A percentile compares a stretch with the other conserved stretches of the same genome.
Conservation (phyloP, 2,113 vertebrate species). For the Rhabdomys dilectus region DNA sequence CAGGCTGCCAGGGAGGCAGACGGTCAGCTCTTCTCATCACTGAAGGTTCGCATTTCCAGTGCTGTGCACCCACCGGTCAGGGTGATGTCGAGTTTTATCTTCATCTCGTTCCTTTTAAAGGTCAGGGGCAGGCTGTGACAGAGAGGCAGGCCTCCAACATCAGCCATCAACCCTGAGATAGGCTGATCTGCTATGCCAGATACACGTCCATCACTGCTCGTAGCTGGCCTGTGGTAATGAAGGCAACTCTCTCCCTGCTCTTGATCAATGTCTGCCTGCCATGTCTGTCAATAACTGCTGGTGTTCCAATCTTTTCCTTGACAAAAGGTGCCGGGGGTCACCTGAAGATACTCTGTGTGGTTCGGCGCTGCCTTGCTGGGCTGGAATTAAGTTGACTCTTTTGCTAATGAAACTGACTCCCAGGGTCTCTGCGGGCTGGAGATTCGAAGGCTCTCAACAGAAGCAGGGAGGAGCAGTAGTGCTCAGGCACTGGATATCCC, state of each 20-base stretch:
- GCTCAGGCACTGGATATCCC: fast-evolving
- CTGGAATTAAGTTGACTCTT: constrained; percentile 71
- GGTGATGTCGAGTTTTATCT: background rate
- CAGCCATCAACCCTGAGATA: background rate
- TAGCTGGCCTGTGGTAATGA: constrained; percentile 71
- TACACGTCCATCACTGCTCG: constrained; percentile 57
- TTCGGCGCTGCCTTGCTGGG: constrained; percentile 24
- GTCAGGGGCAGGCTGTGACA: constrained; percentile 46
- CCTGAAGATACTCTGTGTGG: constrained; percentile 31
- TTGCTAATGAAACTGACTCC: constrained; percentile 70
- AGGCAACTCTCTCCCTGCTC: constrained; percentile 68
- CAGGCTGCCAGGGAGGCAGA: background rate
- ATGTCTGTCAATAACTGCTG: constrained; percentile 45
- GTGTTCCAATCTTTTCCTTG: constrained; percentile 54
- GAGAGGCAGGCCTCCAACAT: constrained; percentile 44
- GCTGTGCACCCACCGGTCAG: constrained; percentile 9
- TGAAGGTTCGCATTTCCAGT: constrained; percentile 45
- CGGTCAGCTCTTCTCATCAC: background rate
- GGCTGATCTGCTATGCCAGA: background rate
- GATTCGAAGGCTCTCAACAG: background rate
- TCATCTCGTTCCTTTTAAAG: constrained; percentile 66
- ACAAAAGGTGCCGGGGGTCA: constrained; percentile 56
- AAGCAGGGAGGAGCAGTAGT: fast-evolving
- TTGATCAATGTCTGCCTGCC: constrained; percentile 76
- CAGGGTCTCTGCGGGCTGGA: background rate